Percentiles rank a stretch among this genome's conserved stretches.
These are phyloP conservation scores for Druceiella hillmani DNA, from an alignment of 2,888 invertebrate genomes.

Conservation along the genomic window DNA sequence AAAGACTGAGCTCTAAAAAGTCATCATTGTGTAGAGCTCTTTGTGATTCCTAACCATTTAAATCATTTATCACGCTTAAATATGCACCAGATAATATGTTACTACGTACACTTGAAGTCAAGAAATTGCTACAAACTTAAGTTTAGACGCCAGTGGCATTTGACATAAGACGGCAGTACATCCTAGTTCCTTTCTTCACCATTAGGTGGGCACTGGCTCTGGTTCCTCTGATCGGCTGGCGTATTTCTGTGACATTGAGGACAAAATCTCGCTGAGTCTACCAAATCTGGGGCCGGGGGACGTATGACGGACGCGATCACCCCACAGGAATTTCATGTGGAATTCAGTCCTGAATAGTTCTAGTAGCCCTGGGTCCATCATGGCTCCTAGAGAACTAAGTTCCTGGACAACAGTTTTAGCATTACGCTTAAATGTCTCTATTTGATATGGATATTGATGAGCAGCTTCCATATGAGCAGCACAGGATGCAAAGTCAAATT, in stretches of 20 bases:
- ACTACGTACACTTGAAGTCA: too few species aligned
- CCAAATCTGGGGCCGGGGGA: slow-evolving; percentile 70
- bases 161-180: too few species aligned
- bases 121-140: too few species aligned
- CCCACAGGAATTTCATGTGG: slow-evolving; percentile 88
- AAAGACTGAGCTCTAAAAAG: too few species aligned
- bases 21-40: too few species aligned
- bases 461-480: slow-evolving; percentile 79
- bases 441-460: slow-evolving; percentile 68
- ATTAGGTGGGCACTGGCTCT: too few species aligned
- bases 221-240: too few species aligned
- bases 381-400: slow-evolving; percentile 41
- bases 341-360: slow-evolving; percentile 81
- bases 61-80: too few species aligned
- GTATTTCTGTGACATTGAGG: slow-evolving; percentile 40
- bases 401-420: slow-evolving; percentile 74
- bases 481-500: slow-evolving; percentile 77
- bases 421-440: slow-evolving; percentile 71
- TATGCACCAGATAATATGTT: too few species aligned
- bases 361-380: slow-evolving; percentile 44
- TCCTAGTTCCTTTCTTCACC: too few species aligned
- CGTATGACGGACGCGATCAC: slow-evolving; percentile 74
- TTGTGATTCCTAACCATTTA: too few species aligned
- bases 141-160: too few species aligned
- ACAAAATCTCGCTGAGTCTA: slow-evolving; percentile 41